A percentile compares a stretch with the other conserved stretches of the same genome.
Conservation (phyloP, 1,140 invertebrate species). For the Zaprionus ghesquierei region DNA sequence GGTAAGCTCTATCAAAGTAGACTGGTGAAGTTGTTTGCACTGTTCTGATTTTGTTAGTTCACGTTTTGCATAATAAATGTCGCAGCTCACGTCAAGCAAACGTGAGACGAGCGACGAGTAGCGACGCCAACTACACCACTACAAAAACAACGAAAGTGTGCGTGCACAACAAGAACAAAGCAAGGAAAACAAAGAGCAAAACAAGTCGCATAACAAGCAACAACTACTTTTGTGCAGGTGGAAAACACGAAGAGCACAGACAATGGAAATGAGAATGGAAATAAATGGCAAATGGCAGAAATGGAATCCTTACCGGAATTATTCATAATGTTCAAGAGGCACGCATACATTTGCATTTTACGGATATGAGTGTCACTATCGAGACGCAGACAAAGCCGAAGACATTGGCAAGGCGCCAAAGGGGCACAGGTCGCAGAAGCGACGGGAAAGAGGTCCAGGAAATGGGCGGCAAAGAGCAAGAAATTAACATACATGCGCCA, state of each 20-base stretch:
- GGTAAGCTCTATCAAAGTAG: neutral
- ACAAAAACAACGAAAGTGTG: slow-evolving; percentile 54
- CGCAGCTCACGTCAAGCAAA: slow-evolving; percentile 49
- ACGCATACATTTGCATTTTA: slow-evolving; percentile 80
- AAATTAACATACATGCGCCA: slow-evolving; percentile 46
- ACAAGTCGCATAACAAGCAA: slow-evolving; percentile 68
- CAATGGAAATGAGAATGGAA: slow-evolving; percentile 47
- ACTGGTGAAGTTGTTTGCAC: slow-evolving; percentile 36
- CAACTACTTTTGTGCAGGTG: slow-evolving; percentile 74
- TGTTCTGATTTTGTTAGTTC: slow-evolving; percentile 54
- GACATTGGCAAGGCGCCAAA: neutral
- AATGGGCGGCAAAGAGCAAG: neutral
- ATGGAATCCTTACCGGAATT: slow-evolving; percentile 76
- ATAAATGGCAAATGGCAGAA: slow-evolving; percentile 67
- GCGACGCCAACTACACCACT: slow-evolving; percentile 19
- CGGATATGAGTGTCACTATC: slow-evolving; percentile 77
- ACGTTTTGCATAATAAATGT: slow-evolving; percentile 76
- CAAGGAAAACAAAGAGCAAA: slow-evolving; percentile 30
- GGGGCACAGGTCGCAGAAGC: neutral
- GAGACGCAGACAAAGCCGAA: slow-evolving; percentile 39
- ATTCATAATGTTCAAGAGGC: slow-evolving; percentile 79
- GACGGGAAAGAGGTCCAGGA: neutral
- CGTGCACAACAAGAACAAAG: slow-evolving; percentile 6
- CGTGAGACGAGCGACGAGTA: neutral
- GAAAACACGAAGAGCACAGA: slow-evolving; percentile 35